Evolutionary conservation across 2,113 vertebrate genomes (phyloP).

Genomic region (Athene cunicularia): DNA sequence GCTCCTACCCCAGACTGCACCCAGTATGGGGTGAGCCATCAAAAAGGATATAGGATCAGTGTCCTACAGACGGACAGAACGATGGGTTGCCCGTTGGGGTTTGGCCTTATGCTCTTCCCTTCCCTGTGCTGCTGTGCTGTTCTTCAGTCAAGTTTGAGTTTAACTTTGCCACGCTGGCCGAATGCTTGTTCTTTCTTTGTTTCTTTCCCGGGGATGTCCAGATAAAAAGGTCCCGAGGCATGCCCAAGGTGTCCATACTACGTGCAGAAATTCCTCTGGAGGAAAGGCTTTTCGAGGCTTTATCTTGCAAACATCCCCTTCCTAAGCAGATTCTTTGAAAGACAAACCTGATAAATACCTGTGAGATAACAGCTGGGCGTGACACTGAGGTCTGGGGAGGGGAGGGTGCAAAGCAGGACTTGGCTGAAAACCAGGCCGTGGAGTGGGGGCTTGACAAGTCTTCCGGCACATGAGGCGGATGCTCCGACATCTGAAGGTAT

Average conservation of each 20-base stretch:
- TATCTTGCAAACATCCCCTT: neutral
- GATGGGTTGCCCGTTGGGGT: neutral
- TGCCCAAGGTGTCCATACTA: neutral
- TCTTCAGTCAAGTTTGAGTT: neutral
- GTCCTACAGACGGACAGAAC: neutral
- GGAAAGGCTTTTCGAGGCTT: neutral
- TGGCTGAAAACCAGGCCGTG: neutral
- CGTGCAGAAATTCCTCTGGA: neutral
- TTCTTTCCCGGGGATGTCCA: neutral
- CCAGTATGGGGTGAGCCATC: too few species aligned
- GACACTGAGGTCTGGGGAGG: neutral
- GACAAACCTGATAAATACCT: neutral
- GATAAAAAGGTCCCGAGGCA: neutral
- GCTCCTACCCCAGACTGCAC: neutral
- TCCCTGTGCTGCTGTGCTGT: neutral
- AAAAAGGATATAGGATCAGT: neutral
- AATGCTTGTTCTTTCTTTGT: neutral
- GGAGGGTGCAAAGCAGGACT: neutral
- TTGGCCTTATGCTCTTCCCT: neutral
- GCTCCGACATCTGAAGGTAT: neutral
- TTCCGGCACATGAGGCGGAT: neutral
- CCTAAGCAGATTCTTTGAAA: neutral
- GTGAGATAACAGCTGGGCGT: fast-evolving
- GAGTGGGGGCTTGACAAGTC: neutral
- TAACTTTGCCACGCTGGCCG: neutral